phyloP scores from a whole-genome alignment of 2,888 invertebrate species.

The Conistra vaccinii region DNA sequence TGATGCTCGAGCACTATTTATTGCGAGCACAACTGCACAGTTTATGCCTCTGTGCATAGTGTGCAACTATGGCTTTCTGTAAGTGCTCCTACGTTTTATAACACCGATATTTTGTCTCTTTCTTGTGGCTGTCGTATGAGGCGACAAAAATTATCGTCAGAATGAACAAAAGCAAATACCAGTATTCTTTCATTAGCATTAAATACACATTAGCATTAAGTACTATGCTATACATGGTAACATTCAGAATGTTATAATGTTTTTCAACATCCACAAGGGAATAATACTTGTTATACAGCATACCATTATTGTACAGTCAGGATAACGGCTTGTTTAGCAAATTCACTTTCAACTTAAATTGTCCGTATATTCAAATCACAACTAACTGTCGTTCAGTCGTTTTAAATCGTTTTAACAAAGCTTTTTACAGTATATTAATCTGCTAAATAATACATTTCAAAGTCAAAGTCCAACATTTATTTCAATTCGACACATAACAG shows the following conservation, averaged over 20 bases:
- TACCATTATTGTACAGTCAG: no score
- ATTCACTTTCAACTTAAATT: background rate
- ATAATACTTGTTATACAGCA: background rate
- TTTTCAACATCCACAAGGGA: no score
- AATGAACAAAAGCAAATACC: background rate
- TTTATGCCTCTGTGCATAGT: slow-evolving; percentile 38
- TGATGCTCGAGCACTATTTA: slow-evolving; percentile 36
- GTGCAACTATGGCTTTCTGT: slow-evolving; percentile 22
- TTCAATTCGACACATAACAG: no score
- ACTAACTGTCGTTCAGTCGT: background rate
- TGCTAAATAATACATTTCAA: background rate
- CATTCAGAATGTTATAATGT: background rate
- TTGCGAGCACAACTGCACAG: slow-evolving; percentile 28
- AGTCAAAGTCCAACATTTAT: no score
- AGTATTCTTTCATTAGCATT: no score
- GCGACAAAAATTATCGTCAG: background rate
- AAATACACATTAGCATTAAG: no score
- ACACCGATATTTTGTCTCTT: slow-evolving; percentile 13
- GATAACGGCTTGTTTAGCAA: background rate
- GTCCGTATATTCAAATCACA: no score
- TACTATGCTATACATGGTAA: background rate
- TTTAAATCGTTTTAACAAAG: background rate
- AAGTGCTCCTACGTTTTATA: slow-evolving; percentile 3
- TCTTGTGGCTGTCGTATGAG: background rate
- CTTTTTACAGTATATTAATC: background rate